A percentile compares a stretch with the other conserved stretches of the same genome.
Evolutionary conservation across 2,888 invertebrate species (phyloP).

Genomic region (Tiliacea citrago): DNA sequence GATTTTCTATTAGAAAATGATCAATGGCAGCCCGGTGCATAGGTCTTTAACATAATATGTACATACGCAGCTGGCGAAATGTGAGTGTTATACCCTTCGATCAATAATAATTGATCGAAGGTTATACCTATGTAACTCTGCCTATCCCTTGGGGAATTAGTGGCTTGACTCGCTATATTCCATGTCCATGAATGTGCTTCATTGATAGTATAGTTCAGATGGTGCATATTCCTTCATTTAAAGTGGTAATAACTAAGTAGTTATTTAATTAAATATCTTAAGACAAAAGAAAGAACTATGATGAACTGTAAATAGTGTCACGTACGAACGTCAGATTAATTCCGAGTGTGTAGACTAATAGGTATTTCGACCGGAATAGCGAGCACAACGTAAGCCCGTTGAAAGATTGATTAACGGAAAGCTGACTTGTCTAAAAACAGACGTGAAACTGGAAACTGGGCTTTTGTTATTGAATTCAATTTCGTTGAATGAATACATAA

Average conservation of each 20-base stretch:
- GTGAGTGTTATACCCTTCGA: too few relatives aligned
- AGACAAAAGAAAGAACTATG: neutral
- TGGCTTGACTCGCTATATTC: neutral
- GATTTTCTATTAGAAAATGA: neutral
- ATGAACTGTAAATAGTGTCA: neutral
- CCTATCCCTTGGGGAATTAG: neutral
- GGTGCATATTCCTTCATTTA: neutral
- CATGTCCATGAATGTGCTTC: neutral
- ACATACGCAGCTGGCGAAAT: neutral
- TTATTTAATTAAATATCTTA: neutral
- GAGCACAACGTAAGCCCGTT: neutral
- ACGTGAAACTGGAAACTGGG: neutral
- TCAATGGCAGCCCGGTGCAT: neutral
- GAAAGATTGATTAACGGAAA: slow-evolving; percentile 12
- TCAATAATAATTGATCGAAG: too few relatives aligned
- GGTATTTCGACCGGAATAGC: neutral
- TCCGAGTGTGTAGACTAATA: neutral
- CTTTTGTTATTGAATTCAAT: slow-evolving; percentile 5
- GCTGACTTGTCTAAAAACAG: slow-evolving; percentile 16
- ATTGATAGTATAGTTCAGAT: neutral
- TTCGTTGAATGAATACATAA: slow-evolving; percentile 1
- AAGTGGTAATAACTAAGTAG: neutral
- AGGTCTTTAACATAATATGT: neutral
- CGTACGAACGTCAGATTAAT: slow-evolving; percentile 9
- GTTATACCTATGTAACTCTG: neutral